Base-by-base conservation (phyloP, 92 coral and sea anemone species). In the Heteractis magnifica region DNA sequence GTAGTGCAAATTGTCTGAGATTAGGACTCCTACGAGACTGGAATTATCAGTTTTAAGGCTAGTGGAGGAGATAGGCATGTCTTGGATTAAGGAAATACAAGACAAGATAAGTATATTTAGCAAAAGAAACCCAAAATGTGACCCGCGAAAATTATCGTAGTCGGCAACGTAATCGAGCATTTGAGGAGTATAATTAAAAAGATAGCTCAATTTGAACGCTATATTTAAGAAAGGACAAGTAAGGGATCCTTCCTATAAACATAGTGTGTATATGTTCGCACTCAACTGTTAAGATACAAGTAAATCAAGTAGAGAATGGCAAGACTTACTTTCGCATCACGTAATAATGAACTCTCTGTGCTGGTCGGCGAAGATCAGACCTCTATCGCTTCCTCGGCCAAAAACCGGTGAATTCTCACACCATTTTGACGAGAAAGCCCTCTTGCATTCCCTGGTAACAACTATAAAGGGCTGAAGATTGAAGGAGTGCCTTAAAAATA, bases 281-380 rank as follows among this genome's bases (percentile, higher is more conserved):
- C 90, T 82, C 86, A 34, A 72, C 75, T 55, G 78, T 81, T 79
- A 86, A 85, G 87, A 81, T 86, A 83, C 82, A 71, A 83, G 84
- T 73, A 87, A 83, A 90, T 80, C 74, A 77, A 83, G 78, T 13
- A 26, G 79, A 85, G 86, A 86, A 76, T 80, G 82, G 75, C 74
- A 41, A 65, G 88, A 90, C 93, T 90, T 87, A 90, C 93, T 90
- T 90, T 82, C 71, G 78, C 93, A 90, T 93, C 94, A 93, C 98
- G 94, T 87, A 85, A 81, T 84, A 83, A 82, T 53, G 86, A 59
- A 71, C 92, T 53, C 73, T 68, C 92, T 88, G 77, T 87, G 85
- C 72, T 59, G 82, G 85, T 77, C 87, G 72, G 77, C 87, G 56
- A 83, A 84, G 77, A 81, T 75, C 83, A 77, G 50, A 52, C 91